phyloP scores from a whole-genome alignment of 2,797 vertebrate genomes.

The Gila robusta region DNA sequence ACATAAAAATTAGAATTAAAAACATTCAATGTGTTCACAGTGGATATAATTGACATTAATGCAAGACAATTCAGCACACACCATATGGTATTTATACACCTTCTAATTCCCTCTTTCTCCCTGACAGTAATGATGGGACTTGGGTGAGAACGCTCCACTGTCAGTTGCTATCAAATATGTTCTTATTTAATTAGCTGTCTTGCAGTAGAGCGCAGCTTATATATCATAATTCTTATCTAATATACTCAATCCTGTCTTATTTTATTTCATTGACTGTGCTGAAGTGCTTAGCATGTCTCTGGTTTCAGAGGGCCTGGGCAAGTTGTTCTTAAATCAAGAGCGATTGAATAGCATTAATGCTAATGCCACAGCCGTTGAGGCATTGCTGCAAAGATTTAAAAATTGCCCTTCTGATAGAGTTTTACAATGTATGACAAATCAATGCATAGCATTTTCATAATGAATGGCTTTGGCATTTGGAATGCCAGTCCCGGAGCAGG shows the following conservation, averaged over 20 bases:
- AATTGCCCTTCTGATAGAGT: slow-evolving; percentile 62
- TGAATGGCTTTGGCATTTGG: slow-evolving; percentile 68
- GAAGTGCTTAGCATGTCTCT: slow-evolving; percentile 49
- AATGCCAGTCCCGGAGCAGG: slow-evolving; percentile 52
- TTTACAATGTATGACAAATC: slow-evolving; percentile 69
- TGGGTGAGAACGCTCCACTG: slow-evolving; percentile 32
- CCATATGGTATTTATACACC: slow-evolving; percentile 56
- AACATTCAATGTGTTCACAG: slow-evolving; percentile 34
- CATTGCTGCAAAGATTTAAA: slow-evolving; percentile 65
- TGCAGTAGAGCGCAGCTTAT: slow-evolving; percentile 46
- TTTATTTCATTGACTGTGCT: slow-evolving; percentile 45
- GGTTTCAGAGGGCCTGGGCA: slow-evolving; percentile 33
- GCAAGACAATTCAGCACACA: slow-evolving; percentile 45
- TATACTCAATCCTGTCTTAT: slow-evolving; percentile 39
- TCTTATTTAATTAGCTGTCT: slow-evolving; percentile 44
- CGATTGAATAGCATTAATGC: slow-evolving; percentile 79
- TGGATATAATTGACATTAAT: slow-evolving; percentile 55
- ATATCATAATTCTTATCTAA: slow-evolving; percentile 51
- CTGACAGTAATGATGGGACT: slow-evolving; percentile 49
- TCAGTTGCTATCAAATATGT: slow-evolving; percentile 48
- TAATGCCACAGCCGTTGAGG: slow-evolving; percentile 72
- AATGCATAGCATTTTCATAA: slow-evolving; percentile 69
- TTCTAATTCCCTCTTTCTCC: slow-evolving; percentile 52
- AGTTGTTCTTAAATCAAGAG: slow-evolving; percentile 51
- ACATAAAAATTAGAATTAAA: slow-evolving; percentile 25